Conservation (phyloP, 1,140 invertebrate species). For the Plectrocnemia conspersa region DNA sequence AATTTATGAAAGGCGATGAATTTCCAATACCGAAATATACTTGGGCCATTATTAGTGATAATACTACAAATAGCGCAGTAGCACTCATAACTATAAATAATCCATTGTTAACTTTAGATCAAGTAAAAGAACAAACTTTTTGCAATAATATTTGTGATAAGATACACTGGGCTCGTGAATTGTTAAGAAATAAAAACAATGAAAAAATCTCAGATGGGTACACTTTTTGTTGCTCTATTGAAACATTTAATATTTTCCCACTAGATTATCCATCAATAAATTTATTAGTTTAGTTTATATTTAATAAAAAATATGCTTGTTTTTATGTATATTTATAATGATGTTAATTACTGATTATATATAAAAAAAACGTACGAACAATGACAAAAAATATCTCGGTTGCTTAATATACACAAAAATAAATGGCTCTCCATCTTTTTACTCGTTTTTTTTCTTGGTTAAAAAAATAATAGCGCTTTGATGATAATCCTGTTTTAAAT, state of each 20-base stretch:
- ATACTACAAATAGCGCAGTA: constrained; percentile 14
- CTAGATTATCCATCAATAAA: too few relatives aligned
- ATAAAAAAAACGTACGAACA: too few relatives aligned
- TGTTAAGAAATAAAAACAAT: constrained; percentile 24
- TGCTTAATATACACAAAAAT: too few relatives aligned
- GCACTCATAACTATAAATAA: constrained; percentile 26
- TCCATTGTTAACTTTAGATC: constrained; percentile 17
- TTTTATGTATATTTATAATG: too few relatives aligned
- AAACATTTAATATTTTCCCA: constrained; percentile 13
- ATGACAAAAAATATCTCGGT: too few relatives aligned
- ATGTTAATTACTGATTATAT: too few relatives aligned
- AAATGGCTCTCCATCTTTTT: too few relatives aligned
- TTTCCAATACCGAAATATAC: constrained; percentile 19
- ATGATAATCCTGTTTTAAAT: too few relatives aligned
- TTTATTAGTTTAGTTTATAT: too few relatives aligned
- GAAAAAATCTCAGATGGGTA: constrained; percentile 22
- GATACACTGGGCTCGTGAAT: constrained; percentile 18
- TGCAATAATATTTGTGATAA: constrained; percentile 21
- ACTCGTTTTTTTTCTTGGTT: too few relatives aligned
- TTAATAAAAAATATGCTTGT: too few relatives aligned
- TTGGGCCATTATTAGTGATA: constrained; percentile 23
- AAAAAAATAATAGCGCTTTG: too few relatives aligned
- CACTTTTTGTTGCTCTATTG: constrained; percentile 25
- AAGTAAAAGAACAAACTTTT: constrained; percentile 19
- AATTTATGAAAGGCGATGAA: constrained; percentile 14